A percentile compares a stretch with the other conserved stretches of the same genome.
Conservation (phyloP, 2,888 invertebrate species). For the Melinopterus prodromus region DNA sequence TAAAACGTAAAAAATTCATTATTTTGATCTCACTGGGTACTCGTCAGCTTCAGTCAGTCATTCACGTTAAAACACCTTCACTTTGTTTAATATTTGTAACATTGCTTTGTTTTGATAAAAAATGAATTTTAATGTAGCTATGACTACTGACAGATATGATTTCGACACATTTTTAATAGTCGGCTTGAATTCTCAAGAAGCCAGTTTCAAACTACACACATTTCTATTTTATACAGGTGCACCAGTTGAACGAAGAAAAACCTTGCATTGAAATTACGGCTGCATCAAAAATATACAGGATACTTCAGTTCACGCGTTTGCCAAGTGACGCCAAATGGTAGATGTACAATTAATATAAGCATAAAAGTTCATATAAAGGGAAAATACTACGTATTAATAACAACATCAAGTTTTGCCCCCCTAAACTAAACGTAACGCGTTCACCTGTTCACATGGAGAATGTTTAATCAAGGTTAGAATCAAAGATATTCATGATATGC, state of each 20-base stretch:
- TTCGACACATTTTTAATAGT: slow-evolving; percentile 18
- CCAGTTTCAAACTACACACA: not conserved
- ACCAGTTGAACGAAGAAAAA: not conserved
- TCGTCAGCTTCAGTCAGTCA: slow-evolving; percentile 15
- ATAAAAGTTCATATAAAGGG: no score
- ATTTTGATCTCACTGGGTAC: slow-evolving; percentile 23
- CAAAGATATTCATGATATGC: no score
- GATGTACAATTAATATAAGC: no score
- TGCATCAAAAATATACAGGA: no score
- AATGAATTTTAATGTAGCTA: slow-evolving; percentile 19
- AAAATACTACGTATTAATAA: no score
- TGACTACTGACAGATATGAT: slow-evolving; percentile 22
- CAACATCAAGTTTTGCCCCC: no score
- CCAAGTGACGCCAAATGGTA: no score
- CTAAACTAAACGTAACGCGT: no score
- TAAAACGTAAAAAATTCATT: slow-evolving; percentile 32
- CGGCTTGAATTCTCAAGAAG: not conserved
- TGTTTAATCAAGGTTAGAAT: no score
- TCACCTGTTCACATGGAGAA: no score
- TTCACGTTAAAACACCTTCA: slow-evolving; percentile 29
- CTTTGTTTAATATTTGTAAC: slow-evolving; percentile 28
- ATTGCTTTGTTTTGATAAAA: slow-evolving; percentile 23
- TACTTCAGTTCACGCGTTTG: no score
- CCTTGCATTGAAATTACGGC: not conserved
- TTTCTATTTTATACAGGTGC: not conserved